These are phyloP conservation scores for Centropus unirufus DNA, from an alignment of 2,113 vertebrate species.

Conservation along the genomic window DNA sequence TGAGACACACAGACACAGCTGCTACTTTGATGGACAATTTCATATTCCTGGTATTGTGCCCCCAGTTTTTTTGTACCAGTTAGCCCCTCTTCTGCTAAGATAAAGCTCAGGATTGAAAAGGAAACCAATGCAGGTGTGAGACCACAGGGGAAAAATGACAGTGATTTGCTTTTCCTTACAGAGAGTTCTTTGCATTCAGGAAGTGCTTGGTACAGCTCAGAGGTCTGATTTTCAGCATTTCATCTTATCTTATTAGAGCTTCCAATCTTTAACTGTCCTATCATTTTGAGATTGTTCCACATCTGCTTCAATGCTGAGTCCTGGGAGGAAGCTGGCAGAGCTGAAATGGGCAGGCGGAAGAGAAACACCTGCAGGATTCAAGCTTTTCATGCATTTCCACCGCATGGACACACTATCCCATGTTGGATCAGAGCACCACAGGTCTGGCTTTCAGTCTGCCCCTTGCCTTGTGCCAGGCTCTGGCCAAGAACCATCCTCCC, in stretches of 20 bases:
- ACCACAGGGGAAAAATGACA: background rate
- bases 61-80: background rate
- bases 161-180: background rate
- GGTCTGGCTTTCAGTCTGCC: background rate
- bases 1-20: background rate
- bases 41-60: background rate
- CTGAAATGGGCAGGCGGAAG: background rate
- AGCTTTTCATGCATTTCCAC: background rate
- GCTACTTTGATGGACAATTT: background rate
- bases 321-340: background rate
- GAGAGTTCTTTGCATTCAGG: background rate
- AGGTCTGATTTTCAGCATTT: background rate
- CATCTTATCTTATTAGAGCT: background rate
- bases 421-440: background rate
- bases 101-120: background rate
- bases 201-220: background rate
- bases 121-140: background rate
- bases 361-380: background rate
- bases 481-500: background rate
- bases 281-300: background rate
- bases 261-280: background rate
- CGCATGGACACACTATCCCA: accelerated
- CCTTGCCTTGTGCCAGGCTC: background rate
- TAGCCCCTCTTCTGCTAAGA: background rate
- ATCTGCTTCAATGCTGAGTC: background rate